phyloP scores from a whole-genome alignment of 2,113 vertebrate species.

The Sitta europaea region DNA sequence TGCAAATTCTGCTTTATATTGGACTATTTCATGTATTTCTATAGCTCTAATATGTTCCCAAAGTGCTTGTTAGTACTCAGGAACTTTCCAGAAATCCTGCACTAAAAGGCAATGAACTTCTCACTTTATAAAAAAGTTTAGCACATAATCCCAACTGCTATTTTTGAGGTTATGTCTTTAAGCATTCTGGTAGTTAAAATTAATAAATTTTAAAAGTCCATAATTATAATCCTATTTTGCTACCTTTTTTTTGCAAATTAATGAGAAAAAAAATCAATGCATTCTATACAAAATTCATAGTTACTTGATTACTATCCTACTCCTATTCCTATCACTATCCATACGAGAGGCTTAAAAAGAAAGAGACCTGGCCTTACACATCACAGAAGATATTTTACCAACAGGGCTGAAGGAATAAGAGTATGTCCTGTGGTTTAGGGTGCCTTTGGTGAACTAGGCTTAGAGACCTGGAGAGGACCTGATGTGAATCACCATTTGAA shows the following conservation, averaged over 20 bases:
- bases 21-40: background rate
- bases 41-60: background rate
- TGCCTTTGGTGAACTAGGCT: background rate
- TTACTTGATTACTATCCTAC: background rate
- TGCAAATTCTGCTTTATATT: background rate
- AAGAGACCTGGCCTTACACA: background rate
- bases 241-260: background rate
- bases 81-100: background rate
- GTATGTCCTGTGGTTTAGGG: background rate
- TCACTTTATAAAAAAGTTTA: background rate
- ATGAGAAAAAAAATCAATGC: too few relatives aligned
- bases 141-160: background rate
- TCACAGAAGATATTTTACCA: background rate
- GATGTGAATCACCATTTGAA: background rate
- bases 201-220: background rate
- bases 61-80: background rate
- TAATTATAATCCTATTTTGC: background rate
- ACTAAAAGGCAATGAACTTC: background rate
- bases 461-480: background rate
- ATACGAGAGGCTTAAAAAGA: background rate
- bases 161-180: background rate
- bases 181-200: background rate
- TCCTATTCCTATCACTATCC: background rate
- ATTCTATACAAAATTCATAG: background rate
- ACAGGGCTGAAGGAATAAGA: background rate